phyloP scores from a whole-genome alignment of 1,140 invertebrate genomes.

The Drosophila burlai region DNA sequence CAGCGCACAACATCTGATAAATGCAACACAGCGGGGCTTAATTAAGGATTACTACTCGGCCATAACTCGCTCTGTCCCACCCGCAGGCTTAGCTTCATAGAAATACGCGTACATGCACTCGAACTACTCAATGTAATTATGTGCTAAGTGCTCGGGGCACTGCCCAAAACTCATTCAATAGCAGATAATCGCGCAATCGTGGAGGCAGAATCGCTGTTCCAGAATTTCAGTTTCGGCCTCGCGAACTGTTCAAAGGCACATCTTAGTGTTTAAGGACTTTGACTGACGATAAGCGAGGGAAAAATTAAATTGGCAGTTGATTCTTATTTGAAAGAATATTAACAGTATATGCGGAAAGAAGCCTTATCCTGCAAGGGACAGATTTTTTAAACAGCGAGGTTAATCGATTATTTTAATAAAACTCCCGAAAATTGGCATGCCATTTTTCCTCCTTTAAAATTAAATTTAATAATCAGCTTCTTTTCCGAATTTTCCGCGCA shows the following conservation, averaged over 20 bases:
- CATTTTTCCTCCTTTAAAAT: background rate
- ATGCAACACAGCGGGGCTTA: constrained; percentile 48
- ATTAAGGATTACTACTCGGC: constrained; percentile 50
- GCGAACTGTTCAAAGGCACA: background rate
- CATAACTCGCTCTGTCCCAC: background rate
- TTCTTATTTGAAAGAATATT: background rate
- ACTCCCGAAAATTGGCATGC: background rate
- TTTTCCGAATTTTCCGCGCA: background rate
- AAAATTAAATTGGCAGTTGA: background rate
- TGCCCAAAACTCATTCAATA: constrained; percentile 41
- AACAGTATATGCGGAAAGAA: background rate
- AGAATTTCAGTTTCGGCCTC: background rate
- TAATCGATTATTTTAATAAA: background rate
- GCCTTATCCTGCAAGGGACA: background rate
- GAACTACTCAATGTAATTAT: constrained; percentile 56
- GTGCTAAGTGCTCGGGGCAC: constrained; percentile 46
- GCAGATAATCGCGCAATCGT: constrained; percentile 26
- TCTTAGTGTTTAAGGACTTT: background rate
- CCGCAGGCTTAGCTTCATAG: constrained; percentile 5
- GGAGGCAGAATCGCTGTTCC: constrained; percentile 6
- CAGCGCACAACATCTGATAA: constrained; percentile 48
- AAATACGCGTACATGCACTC: constrained; percentile 6
- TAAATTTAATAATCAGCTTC: constrained; percentile 4
- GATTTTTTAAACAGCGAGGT: background rate
- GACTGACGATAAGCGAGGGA: background rate